Base-by-base conservation (phyloP, 1,140 invertebrate species). In the Leptinotarsa defecta region DNA sequence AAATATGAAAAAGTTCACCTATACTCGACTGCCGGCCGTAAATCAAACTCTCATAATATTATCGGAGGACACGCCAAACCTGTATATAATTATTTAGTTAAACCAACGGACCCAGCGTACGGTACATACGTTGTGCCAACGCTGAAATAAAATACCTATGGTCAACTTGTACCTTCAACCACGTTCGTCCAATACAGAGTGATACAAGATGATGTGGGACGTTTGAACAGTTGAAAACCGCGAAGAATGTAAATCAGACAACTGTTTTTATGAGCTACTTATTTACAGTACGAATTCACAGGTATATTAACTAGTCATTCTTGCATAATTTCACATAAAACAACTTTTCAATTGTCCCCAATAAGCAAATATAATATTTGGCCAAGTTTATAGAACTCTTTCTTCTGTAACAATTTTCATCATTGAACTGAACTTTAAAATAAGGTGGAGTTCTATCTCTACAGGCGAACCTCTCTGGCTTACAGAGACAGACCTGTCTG, bases 31-130 rank as follows among this genome's bases (percentile, higher is more conserved):
- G 52, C 52, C n/a, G 52, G 52, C 52, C 15, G 13, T 57, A 57
- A 57, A 57, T 57, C 52, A 57, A 57, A 57, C n/a, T 57, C 52
- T 57, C 52, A 57, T 57, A 57, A 57, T 57, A 57, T 57, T 57
- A 57, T 57, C 52, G 52, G 52, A 57, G 52, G 52, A 57, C 52
- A 57, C 52, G 52, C 15, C 15, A 19, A 57, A 57, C 52, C 52
- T 57, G 52, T 57, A 57, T 57, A 19, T 57, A 57, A 57, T 57
- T 57, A 57, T 57, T 57, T 17, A 57, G 52, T 57, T 17, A 57
- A 57, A 57, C 52, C 52, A 57, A 57, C 52, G 52, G 52, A 57
- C 52, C 52, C 15, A 57, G 17, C 52, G 52, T 57, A 57, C 52
- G 52, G 52, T 57, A 57, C 52, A 57, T 57, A 57, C 52, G 52